These are phyloP conservation scores for Branchipolynoe longqiensis DNA, from an alignment of 2,888 invertebrate genomes.

Conservation along the genomic window DNA sequence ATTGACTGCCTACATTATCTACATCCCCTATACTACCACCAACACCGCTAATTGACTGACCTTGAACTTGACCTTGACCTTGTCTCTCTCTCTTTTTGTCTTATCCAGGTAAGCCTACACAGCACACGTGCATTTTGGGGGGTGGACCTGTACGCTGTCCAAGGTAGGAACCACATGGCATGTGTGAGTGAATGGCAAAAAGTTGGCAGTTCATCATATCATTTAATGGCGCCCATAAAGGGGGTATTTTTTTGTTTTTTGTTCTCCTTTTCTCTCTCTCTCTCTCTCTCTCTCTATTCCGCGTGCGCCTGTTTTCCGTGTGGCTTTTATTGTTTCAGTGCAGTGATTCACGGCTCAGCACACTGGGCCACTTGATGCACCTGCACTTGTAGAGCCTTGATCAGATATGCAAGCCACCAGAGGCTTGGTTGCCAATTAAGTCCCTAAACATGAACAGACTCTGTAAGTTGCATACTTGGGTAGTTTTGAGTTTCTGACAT, in stretches of 20 bases:
- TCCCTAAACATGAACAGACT: too few species aligned
- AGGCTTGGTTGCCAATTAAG: too few species aligned
- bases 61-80: too few species aligned
- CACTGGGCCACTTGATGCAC: too few species aligned
- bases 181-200: slow-evolving; percentile 31
- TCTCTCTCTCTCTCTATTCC: too few species aligned
- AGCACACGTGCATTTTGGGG: background rate
- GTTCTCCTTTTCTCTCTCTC: too few species aligned
- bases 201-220: slow-evolving; percentile 36
- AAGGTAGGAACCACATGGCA: background rate
- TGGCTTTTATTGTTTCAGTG: slow-evolving; percentile 42
- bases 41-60: slow-evolving; percentile 23
- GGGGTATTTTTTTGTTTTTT: background rate
- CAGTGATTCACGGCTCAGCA: too few species aligned
- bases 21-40: background rate
- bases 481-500: too few species aligned
- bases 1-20: slow-evolving; percentile 41
- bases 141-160: slow-evolving; percentile 28
- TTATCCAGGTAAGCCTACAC: slow-evolving; percentile 45
- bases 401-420: too few species aligned
- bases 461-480: too few species aligned
- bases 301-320: background rate
- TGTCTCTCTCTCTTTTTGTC: slow-evolving; percentile 8
- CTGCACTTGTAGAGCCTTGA: too few species aligned
- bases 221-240: slow-evolving; percentile 23